These are phyloP conservation scores for Galbula dea DNA, from an alignment of 2,113 vertebrate genomes.

Conservation along the genomic window DNA sequence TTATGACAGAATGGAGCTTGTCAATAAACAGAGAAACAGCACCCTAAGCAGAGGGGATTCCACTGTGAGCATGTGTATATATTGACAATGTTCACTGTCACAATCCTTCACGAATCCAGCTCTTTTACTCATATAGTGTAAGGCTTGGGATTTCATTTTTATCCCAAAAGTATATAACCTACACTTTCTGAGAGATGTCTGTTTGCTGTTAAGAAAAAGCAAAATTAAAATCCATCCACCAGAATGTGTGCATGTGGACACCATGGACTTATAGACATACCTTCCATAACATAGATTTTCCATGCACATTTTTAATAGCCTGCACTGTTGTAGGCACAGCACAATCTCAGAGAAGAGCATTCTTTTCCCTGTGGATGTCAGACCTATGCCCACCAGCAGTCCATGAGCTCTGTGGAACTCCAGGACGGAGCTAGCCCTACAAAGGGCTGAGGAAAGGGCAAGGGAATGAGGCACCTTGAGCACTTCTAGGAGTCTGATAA, in stretches of 20 bases:
- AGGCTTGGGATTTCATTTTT: not conserved
- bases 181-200: not conserved
- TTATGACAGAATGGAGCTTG: not conserved
- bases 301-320: not conserved
- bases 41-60: not conserved
- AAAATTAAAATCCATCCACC: not conserved
- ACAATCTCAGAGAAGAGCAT: not conserved
- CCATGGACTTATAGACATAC: accelerated
- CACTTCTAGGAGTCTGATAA: not conserved
- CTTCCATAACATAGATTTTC: not conserved
- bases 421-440: not conserved
- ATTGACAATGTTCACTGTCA: not conserved
- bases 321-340: not conserved
- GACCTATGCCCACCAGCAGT: not conserved
- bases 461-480: not conserved
- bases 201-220: not conserved
- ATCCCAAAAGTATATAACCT: not conserved
- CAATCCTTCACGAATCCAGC: not conserved
- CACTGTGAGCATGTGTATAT: not conserved
- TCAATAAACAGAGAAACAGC: not conserved
- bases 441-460: not conserved
- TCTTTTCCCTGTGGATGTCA: not conserved
- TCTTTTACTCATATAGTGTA: not conserved
- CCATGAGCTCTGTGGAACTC: not conserved
- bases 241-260: not conserved